Evolutionary conservation across 2,797 vertebrate species (phyloP), one percentile per base, ranked within the genome.

Genomic region (Bryconaethiops microstoma): DNA sequence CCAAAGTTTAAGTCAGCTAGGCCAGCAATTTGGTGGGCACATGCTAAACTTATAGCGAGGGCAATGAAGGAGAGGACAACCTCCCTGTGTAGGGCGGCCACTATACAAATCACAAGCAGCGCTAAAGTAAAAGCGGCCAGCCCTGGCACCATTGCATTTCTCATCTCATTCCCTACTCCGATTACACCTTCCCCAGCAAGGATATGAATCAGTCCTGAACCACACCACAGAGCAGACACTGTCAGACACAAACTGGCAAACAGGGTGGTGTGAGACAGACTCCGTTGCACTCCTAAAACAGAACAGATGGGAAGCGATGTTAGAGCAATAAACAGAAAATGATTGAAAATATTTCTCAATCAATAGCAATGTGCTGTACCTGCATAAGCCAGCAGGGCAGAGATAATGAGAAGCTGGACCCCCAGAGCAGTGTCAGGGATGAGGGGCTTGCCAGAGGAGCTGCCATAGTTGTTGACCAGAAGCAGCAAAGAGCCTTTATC

Each of bases 141-240:
- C 39, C 96, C 96, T 0, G 96, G 96, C 57, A 96, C 88, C 65
- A 95, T 77, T 0, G 95, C 91, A 0, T 89, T 69, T 5, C 79
- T 89, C 39, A 94, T 82, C 0, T 76, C 88, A 0, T 83, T 85
- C 1, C 52, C 0, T 0, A 29, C 16, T 0, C 14, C 54, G 70
- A 96, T 80, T 45, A 89, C 80, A 0, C 84, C 85, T 81, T 94
- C 90, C 2, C 95, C 96, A 0, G 71, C 79, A 82, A 96, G 91
- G 80, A 97, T 88, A 67, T 95, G 87, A 67, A 95, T 85, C 57
- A 94, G 87, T 60, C 96, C 96, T 0, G 94, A 94, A 67, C 93
- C 91, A 0, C 91, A 94, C 96, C 96, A 97, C 71, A 96, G 90
- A 9, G 90, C 92, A 0, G 96, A 96, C 64, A 96, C 65, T 0